These are phyloP conservation scores for Hippotragus niger DNA, from an alignment of 2,113 vertebrate genomes.

Conservation along the genomic window DNA sequence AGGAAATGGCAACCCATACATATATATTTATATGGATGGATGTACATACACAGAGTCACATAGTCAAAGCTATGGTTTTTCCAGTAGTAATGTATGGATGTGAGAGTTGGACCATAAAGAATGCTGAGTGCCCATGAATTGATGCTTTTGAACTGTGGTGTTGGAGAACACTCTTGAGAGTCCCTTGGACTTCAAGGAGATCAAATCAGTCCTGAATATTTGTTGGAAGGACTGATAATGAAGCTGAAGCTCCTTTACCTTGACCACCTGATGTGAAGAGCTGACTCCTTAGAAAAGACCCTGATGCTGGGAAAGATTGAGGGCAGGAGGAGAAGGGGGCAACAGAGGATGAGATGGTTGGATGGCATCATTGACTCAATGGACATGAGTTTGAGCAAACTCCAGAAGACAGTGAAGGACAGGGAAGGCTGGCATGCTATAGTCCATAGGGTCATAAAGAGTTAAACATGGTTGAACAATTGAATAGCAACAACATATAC, in stretches of 20 bases:
- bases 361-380: not conserved
- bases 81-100: not conserved
- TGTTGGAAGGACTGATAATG: not conserved
- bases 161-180: not conserved
- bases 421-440: not conserved
- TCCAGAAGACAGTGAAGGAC: not conserved
- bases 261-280: not conserved
- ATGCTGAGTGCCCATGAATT: not conserved
- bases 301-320: not conserved
- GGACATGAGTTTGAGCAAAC: not conserved
- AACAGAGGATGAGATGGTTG: not conserved
- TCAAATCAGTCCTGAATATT: not conserved
- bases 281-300: not conserved
- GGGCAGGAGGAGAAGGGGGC: not conserved
- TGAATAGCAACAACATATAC: not conserved
- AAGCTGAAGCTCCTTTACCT: not conserved
- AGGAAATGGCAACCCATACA: not conserved
- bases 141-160: not conserved
- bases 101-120: not conserved
- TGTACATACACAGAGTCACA: not conserved
- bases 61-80: not conserved
- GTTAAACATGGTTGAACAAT: not conserved
- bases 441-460: not conserved
- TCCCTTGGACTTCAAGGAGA: not conserved
- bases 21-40: not conserved